Percentiles rank a stretch among this genome's conserved stretches.
phyloP scores from a whole-genome alignment of 1,140 invertebrate species.

The Zeugodacus cucurbitae region DNA sequence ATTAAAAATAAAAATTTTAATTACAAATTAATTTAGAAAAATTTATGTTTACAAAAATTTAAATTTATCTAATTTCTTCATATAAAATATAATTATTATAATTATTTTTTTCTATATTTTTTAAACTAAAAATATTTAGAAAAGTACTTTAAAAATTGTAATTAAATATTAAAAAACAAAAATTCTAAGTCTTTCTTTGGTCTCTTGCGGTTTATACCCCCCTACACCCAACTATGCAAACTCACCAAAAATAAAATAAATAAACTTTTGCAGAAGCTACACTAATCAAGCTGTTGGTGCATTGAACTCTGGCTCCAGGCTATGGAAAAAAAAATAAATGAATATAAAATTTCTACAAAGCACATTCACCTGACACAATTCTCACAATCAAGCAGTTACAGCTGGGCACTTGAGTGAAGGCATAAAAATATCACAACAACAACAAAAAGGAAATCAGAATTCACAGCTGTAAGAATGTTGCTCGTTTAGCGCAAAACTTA shows the following conservation, averaged over 20 bases:
- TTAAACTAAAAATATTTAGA: too few relatives aligned
- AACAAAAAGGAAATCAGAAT: not conserved
- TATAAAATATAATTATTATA: too few relatives aligned
- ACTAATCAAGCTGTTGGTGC: not conserved
- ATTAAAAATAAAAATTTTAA: too few relatives aligned
- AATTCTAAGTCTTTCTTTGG: too few relatives aligned
- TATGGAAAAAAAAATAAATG: not conserved
- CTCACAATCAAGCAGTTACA: conserved; percentile 26
- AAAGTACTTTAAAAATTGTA: too few relatives aligned
- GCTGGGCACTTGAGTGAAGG: conserved; percentile 6
- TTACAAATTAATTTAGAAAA: too few relatives aligned
- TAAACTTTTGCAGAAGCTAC: not conserved
- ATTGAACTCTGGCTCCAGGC: conserved; percentile 2
- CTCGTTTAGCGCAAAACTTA: not conserved
- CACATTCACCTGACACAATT: conserved; percentile 37
- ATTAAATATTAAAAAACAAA: too few relatives aligned
- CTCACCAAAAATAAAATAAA: not conserved
- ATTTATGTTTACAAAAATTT: too few relatives aligned
- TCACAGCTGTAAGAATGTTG: conserved; percentile 18
- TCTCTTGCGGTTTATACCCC: too few relatives aligned
- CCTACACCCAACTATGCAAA: not conserved
- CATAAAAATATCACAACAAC: conserved; percentile 10
- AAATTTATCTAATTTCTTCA: too few relatives aligned
- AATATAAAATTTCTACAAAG: not conserved
- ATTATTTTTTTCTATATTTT: too few relatives aligned